Conservation (phyloP, 2,797 vertebrate species). For the Poeciliopsis gracilis region DNA sequence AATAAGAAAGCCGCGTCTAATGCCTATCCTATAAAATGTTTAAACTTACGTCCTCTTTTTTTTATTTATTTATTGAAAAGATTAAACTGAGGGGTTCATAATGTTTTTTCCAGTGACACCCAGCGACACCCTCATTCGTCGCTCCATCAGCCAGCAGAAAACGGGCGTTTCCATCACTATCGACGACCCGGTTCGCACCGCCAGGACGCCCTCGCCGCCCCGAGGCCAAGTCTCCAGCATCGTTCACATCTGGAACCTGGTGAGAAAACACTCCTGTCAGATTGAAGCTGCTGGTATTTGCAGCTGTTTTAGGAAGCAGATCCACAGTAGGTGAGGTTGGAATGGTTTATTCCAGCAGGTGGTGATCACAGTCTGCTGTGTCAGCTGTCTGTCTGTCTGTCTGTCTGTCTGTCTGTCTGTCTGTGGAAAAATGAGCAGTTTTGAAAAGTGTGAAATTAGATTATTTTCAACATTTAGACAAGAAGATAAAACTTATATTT, state of each 20-base stretch:
- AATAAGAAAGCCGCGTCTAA: not conserved
- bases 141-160: conserved; percentile 92
- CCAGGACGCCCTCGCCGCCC: conserved; percentile 87
- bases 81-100: not conserved
- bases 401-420: too few relatives aligned
- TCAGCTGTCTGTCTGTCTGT: not conserved
- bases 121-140: conserved; percentile 85
- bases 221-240: conserved; percentile 87
- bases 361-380: not conserved
- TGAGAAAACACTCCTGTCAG: conserved; percentile 49
- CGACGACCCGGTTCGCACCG: conserved; percentile 88
- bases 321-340: not conserved
- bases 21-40: not conserved
- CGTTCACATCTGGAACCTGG: conserved; percentile 92
- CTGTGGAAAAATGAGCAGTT: not conserved
- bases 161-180: conserved; percentile 89
- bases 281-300: not conserved
- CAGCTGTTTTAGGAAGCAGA: not conserved
- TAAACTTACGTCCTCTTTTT: not conserved
- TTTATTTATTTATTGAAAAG: not conserved
- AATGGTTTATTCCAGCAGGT: not conserved
- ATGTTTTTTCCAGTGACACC: conserved; percentile 76
- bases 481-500: not conserved
- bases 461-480: not conserved
- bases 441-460: not conserved